Conservation (phyloP, 2,797 vertebrate genomes). For the Eupleurogrammus muticus region DNA sequence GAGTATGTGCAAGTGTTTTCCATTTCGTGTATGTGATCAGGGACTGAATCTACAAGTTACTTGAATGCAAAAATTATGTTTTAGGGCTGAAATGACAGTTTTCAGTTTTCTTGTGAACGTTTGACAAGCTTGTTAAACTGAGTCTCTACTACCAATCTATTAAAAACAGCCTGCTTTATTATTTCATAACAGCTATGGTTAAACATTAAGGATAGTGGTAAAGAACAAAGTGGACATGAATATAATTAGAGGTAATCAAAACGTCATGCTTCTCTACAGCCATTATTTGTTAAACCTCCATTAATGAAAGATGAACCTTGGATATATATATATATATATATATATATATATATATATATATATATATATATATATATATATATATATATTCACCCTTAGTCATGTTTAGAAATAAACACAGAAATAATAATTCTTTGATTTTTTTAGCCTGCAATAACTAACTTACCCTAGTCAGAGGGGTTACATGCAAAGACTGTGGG, state of each 20-base stretch:
- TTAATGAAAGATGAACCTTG: not conserved
- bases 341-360: no score
- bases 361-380: no score
- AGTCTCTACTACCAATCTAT: not conserved
- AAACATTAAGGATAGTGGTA: not conserved
- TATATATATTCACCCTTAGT: no score
- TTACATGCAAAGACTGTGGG: no score
- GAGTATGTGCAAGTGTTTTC: not conserved
- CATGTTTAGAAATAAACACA: no score
- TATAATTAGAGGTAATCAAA: conserved; percentile 1
- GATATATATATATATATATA: not conserved
- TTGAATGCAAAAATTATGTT: no score
- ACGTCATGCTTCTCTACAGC: not conserved
- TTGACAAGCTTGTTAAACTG: conserved; percentile 5
- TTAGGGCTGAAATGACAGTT: not conserved
- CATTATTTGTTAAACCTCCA: not conserved
- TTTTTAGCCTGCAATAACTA: no score
- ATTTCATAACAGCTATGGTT: conserved; percentile 1
- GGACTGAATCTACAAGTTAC: not conserved
- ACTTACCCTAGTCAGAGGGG: no score
- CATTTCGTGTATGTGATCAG: not conserved
- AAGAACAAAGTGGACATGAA: conserved; percentile 5
- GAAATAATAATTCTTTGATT: no score
- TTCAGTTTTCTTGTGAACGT: not conserved
- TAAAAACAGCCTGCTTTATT: not conserved